Evolutionary conservation across 2,113 vertebrate genomes (phyloP).

Genomic region (Taxidea taxus): DNA sequence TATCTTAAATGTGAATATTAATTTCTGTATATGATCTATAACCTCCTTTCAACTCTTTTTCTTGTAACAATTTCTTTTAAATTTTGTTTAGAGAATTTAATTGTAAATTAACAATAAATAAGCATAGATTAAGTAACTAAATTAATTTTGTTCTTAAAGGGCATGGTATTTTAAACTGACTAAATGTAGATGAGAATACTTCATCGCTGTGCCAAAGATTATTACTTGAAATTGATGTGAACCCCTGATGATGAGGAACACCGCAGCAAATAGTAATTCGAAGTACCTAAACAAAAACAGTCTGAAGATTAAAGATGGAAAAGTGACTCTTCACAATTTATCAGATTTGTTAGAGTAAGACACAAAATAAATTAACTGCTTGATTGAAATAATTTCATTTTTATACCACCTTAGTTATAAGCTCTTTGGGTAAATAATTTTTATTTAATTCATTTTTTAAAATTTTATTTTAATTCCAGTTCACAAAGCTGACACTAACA

Average conservation of each 20-base stretch:
- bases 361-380: background rate
- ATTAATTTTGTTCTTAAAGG: background rate
- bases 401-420: background rate
- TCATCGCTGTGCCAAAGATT: background rate
- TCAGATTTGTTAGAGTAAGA: background rate
- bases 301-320: background rate
- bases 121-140: background rate
- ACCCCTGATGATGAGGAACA: background rate
- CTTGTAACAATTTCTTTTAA: background rate
- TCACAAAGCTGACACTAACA: background rate
- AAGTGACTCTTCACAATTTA: background rate
- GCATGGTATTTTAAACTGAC: background rate
- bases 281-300: background rate
- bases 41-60: background rate
- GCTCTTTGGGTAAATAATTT: background rate
- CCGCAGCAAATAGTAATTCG: background rate
- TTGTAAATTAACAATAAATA: background rate
- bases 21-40: background rate
- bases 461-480: background rate
- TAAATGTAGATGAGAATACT: background rate
- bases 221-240: background rate
- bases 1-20: background rate
- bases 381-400: conserved; percentile 1
- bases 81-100: background rate
- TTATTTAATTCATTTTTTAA: background rate